These are phyloP conservation scores for Geodia barretti DNA, from an alignment of 37 sponge, comb jelly and placozoan species.

Conservation along the genomic window DNA sequence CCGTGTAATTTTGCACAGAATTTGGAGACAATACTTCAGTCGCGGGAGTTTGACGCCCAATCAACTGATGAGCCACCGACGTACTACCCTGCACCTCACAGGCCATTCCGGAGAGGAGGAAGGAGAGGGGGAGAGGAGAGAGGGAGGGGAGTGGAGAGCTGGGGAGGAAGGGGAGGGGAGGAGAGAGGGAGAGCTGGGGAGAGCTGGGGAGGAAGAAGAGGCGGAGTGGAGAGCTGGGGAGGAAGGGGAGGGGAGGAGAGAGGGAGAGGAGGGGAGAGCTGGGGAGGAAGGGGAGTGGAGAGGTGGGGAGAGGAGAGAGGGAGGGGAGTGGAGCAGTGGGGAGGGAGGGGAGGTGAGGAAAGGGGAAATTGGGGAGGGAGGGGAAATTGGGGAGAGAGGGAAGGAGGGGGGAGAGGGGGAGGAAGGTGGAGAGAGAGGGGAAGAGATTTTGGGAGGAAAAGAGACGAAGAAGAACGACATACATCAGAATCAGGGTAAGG, in stretches of 20 bases:
- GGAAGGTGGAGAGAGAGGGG: too few relatives aligned
- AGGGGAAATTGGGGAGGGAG: too few relatives aligned
- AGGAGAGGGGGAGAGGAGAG: neutral
- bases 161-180: slow-evolving; percentile 16
- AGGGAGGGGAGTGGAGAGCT: neutral
- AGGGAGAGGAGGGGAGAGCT: neutral
- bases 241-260: slow-evolving; percentile 15
- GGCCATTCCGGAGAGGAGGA: neutral
- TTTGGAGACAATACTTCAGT: slow-evolving; percentile 49
- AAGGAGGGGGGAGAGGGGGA: too few relatives aligned
- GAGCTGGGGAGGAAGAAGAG: slow-evolving; percentile 6
- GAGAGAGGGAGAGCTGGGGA: slow-evolving; percentile 20
- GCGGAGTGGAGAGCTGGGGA: neutral
- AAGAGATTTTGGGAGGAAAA: too few relatives aligned
- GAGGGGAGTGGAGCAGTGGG: too few relatives aligned
- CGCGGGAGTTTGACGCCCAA: slow-evolving; percentile 29
- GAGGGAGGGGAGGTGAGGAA: too few relatives aligned
- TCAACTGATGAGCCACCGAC: slow-evolving; percentile 14
- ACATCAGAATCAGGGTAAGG: too few relatives aligned
- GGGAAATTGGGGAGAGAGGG: too few relatives aligned
- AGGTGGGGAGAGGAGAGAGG: too few relatives aligned
- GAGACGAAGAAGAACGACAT: too few relatives aligned
- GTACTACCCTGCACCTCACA: slow-evolving; percentile 33
- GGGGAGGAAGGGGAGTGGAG: too few relatives aligned
- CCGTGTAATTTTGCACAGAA: slow-evolving; percentile 17